Base-by-base conservation (phyloP, 2,113 vertebrate species). In the Cichladusa arquata region DNA sequence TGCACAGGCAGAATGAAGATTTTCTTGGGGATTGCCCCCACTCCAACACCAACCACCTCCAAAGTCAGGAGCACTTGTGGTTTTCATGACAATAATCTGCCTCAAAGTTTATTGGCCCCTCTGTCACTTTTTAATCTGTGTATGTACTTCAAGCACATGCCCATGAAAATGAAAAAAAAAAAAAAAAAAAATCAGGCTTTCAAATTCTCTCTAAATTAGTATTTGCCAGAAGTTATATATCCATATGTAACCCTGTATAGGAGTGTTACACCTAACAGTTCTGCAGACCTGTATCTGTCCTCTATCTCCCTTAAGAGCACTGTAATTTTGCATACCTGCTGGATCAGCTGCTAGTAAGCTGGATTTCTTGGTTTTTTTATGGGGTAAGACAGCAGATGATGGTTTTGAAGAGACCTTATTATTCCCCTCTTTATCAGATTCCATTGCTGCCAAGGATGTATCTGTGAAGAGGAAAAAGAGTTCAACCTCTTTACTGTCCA, bases 351-450 rank as follows among this genome's bases (percentile, higher is more conserved):
- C 66, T 40, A 78, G 31, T 19, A 92, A 28, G 54, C 80, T 95
- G 76, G 74, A 87, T 45, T 93, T 96, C 93, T 96, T 97, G 1
- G 14, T 2, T 84, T 97, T 97, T 67, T 97, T 97, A 88, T 93
- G 87, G 53, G 96, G 91, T 28, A 96, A 78, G 69, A 90, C 72
- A 50, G 81, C 58, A 77, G 90, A 56, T 0, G 66, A 91, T 81
- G 90, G 24, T 67, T 95, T 94, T 64, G 95, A 90, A 88, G 94
- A 87, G 14, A 26, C 47, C 31, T 95, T 95, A 76, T 72, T 96
- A 67, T 58, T 96, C 42, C 91, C 84, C n/a, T 97, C 95, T 87
- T 96, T 97, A 45, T 97, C 96, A 76, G 88, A 95, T 42, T 97
- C 96, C 78, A 91, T 69, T 3, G 83, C 82, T 77, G 83, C 93